phyloP scores from a whole-genome alignment of 2,888 invertebrate genomes.

The Schizaphis graminum region DNA sequence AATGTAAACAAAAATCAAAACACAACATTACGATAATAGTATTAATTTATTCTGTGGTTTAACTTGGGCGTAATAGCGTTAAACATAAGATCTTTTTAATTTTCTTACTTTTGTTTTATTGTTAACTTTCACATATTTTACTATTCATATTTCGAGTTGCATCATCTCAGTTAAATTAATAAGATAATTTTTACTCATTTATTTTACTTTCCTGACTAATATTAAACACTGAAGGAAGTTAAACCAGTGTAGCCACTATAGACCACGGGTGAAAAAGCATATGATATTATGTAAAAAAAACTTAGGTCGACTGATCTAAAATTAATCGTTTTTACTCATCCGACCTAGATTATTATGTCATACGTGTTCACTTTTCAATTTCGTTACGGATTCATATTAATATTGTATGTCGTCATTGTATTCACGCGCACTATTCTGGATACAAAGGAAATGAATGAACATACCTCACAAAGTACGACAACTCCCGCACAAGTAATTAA shows the following conservation, averaged over 20 bases:
- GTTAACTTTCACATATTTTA: neutral
- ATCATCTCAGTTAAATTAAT: neutral
- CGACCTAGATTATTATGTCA: neutral
- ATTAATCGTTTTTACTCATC: neutral
- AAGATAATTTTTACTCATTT: neutral
- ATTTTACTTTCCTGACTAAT: neutral
- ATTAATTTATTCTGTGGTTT: too few species aligned
- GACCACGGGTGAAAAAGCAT: neutral
- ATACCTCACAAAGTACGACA: neutral
- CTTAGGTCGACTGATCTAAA: neutral
- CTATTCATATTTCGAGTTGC: neutral
- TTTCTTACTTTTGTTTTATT: neutral
- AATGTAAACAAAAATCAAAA: neutral
- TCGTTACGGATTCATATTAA: neutral
- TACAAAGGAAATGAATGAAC: neutral
- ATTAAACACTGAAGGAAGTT: neutral
- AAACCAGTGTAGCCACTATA: neutral
- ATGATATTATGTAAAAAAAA: neutral
- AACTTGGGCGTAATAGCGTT: neutral
- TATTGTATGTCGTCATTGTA: neutral
- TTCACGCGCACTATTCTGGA: neutral
- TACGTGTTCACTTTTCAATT: neutral
- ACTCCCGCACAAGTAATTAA: neutral
- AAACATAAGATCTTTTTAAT: neutral
- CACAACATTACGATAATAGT: neutral